Base-by-base conservation (phyloP, 2,888 invertebrate species). In the Pachydiplax longipennis region DNA sequence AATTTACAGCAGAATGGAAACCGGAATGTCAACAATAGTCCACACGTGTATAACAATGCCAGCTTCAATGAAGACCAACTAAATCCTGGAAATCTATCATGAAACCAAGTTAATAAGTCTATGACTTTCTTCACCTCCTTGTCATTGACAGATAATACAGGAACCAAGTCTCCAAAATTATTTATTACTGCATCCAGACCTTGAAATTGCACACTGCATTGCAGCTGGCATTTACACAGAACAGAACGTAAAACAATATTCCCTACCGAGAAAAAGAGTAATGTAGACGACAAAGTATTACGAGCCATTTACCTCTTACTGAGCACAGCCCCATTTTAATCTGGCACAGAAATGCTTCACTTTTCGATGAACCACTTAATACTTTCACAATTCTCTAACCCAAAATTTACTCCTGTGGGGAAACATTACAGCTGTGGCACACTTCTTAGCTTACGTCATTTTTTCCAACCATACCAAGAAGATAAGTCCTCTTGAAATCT, bases 1-100 rank as follows among this genome's bases (percentile, higher is more conserved):
- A 92, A 92, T 92, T 92, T 92, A 92, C 92, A 92, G 92, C 92
- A 92, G 92, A 92, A 92, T 92, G 92, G 92, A 92, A 92, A 92
- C 92, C 92, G 92, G 92, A 92, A 93, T 92, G 93, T 93, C 92
- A 92, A 91, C 92, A 92, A 92, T 92, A 90, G 91, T 87, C 91
- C 90, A 91, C 91, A 91, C 90, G 90, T 91, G 91, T 87, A 91
- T 80, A 90, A 90, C 90, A 81, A 90, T 81, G 90, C 90, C 90
- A 90, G 90, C 90, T 81, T 80, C 81, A 81, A 90, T 80, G 22
- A 81, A 81, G 53, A 53, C 81, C 58, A 80, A 80, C 31, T 81
- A 61, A 61, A 31, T 65, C 58, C 87, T 61, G 61, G 61, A 87
- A 87, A n/a, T 22, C 37, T 87, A 61, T 18, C 35, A 87, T 4